Evolutionary conservation across 2,797 vertebrate species (phyloP), one percentile per base, ranked within the genome.

Genomic region (Anas acuta): DNA sequence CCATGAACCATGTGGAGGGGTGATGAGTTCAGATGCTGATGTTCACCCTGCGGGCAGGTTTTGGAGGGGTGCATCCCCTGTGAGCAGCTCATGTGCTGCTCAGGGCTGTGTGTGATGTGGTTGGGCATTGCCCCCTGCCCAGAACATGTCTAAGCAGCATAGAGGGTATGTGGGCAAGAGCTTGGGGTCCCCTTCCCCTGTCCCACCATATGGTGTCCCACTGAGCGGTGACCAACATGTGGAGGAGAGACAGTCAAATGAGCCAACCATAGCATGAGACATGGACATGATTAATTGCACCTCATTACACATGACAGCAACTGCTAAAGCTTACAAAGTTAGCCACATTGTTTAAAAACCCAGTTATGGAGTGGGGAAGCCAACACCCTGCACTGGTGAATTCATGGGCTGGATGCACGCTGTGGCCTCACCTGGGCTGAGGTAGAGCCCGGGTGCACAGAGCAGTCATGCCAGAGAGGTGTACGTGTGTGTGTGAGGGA

Each of bases 311-410:
- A 43, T n/a, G 75, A 81, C 79, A 92, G 66, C 91, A 86, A 84
- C 70, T 8, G 4, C 76, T 70, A 89, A 60, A 89, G 79, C 76
- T 81, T 91, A 89, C 60, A 70, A 88, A 86, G 82, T 89, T 84
- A 92, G 70, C 73, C 82, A 84, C 75, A 76, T 88, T 76, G 88
- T 96, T 85, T 70, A 70, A 80, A 94, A 93, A 85, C n/a, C 69
- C 83, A 85, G 79, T 79, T 91, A 70, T 1, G 1, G 28, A 85
- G 65, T 78, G 84, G 93, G 81, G 53, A 92, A 57, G 71, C 66
- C 80, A 73, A 49, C 39, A 60, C n/a, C 25, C 26, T 11, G 41
- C 26, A 67, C 19, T 35, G 23, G 28, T 9, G 41, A 79, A 57
- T 79, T 57, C 54, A 66, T 53, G 57, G 62, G 26, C 53, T 35